Base-by-base conservation (phyloP, 2,888 invertebrate species). In the Dicranocentrus wangi region DNA sequence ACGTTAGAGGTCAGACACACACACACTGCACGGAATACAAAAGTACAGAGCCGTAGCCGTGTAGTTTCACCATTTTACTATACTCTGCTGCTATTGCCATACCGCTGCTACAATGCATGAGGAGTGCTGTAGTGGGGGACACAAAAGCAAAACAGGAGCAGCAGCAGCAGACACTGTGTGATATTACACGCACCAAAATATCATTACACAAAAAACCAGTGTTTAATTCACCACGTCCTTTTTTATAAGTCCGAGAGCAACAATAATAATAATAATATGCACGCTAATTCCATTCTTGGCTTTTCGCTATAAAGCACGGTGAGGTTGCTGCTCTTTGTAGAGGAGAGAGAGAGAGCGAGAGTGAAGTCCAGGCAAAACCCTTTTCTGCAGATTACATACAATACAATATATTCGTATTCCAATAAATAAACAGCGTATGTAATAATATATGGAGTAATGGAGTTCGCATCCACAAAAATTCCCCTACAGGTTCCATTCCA, bases 171-270 rank as follows among this genome's bases (percentile, higher is more conserved):
- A 13, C 53, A 69, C 7, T 61, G 1, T 51, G 61, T 8, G 28
- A n/a, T n/a, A n/a, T n/a, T n/a, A 72, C 61, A 63, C 72, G 63
- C 42, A 58, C 53, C 3, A 47, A 69, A 51, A 61, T 72, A 63
- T 32, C 32, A 63, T 51, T 47, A 61, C 39, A 63, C 39, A 60
- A 23, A 27, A 73, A 55, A 53, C 73, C 65, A 63, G 25, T 23
- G 32, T 27, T 72, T 73, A 73, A 73, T 73, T 73, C 65, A 55
- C 65, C 53, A 53, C n/a, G 55, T 65, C 55, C 65, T 39, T 65
- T 73, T 58, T 25, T 51, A 72, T 63, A 51, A 53, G 63, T 51
- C 23, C 21, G 51, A 61, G 63, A 47, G 66, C 71, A 60, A 71
- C 47, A 71, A 72, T 43, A 51, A 17, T 61, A 63, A 19, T 15